Base-by-base conservation (phyloP, 2,888 invertebrate species). In the Drosophila subquinaria region DNA sequence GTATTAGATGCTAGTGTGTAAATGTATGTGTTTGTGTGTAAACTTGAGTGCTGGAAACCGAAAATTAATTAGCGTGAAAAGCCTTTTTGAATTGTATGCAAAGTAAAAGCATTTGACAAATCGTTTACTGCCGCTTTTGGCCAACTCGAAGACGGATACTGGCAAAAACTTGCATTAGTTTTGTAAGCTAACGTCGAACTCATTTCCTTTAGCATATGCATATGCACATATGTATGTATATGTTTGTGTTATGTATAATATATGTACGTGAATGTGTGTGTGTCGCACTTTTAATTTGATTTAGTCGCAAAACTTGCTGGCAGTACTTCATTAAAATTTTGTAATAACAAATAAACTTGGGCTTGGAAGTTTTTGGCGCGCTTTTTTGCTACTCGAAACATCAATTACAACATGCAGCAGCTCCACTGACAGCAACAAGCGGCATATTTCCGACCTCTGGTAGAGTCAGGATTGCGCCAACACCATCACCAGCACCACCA, bases 41-140 rank as follows among this genome's bases (percentile, higher is more conserved):
- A 17, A 20, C 13, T 23, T 23, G 70, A 66, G 48, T 68, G 73
- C 73, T 67, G 56, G 50, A 73, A 79, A 63, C 89, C 78, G 67
- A 77, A 84, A 91, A 91, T 90, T 92, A 92, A 91, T 91, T 92
- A 91, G 91, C 90, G 91, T 91, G 84, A 91, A 91, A 91, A 90
- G 82, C 76, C 74, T 90, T 88, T 88, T 89, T 83, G 79, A 89
- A 88, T 80, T 69, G 27, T 47, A 42, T 47, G 70, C 66, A 61
- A 70, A 62, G 68, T 47, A 61, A 83, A 75, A 55, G 57, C 68
- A 69, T 72, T 74, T 71, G 69, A 76, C 76, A 77, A 79, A 77
- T 62, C 66, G 60, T 30, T 57, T 45, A 33, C 56, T 38, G 30
- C 11, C 35, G 15, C 33, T 33, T 52, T 66, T 53, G 62, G 51